These are phyloP conservation scores for Sinocyclocheilus rhinocerous DNA, from an alignment of 2,113 vertebrate species.

Conservation along the genomic window DNA sequence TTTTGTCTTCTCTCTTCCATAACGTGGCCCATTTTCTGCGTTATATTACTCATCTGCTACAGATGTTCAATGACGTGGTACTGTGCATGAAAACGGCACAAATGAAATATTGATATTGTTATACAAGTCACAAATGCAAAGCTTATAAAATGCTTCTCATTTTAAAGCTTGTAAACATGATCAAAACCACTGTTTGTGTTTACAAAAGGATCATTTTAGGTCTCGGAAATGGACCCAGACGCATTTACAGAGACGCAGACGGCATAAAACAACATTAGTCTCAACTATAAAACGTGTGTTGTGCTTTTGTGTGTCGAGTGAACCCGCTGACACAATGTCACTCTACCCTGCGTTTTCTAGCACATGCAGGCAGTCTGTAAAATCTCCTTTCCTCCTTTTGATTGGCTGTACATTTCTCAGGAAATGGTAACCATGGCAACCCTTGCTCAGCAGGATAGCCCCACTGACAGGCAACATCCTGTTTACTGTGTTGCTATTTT, in stretches of 20 bases:
- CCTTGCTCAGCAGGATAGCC: conserved; percentile 63
- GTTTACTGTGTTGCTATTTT: conserved; percentile 69
- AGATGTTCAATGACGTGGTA: conserved; percentile 50
- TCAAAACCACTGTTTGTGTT: neutral
- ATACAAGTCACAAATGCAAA: conserved; percentile 12
- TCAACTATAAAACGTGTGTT: neutral
- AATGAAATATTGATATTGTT: conserved; percentile 14
- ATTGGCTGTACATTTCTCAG: conserved; percentile 58
- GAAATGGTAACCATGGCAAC: conserved; percentile 69
- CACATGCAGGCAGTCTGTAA: conserved; percentile 2
- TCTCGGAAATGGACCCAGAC: neutral
- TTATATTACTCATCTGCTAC: conserved; percentile 67
- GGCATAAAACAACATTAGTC: neutral
- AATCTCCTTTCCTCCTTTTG: conserved; percentile 38
- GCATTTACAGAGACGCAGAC: neutral
- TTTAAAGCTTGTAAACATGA: neutral
- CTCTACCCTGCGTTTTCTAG: conserved; percentile 5
- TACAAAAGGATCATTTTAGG: neutral
- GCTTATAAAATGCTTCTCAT: neutral
- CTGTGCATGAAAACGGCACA: conserved; percentile 41
- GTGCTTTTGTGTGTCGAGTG: conserved; percentile 13
- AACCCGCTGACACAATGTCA: conserved; percentile 45
- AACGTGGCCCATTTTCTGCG: conserved; percentile 31
- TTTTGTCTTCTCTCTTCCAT: neutral
- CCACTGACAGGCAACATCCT: conserved; percentile 69